Percentiles rank a stretch among this genome's conserved stretches.
Conservation (phyloP, 2,113 vertebrate species). For the Picathartes gymnocephalus region DNA sequence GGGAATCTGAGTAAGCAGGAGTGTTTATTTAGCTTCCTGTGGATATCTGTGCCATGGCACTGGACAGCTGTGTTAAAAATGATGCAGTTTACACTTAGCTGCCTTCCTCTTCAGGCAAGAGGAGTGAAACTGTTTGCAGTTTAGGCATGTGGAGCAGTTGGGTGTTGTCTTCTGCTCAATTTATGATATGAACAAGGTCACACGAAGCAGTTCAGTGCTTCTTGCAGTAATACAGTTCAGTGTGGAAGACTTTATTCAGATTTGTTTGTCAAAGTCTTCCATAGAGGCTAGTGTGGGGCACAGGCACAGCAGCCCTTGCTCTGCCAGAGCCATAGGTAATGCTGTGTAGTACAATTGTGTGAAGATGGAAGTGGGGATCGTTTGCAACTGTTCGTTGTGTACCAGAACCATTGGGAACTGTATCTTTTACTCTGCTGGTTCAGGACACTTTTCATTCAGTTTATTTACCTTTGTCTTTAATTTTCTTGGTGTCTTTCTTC, state of each 20-base stretch:
- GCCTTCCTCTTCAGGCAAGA: neutral
- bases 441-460: constrained; percentile 54
- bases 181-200: neutral
- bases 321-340: neutral
- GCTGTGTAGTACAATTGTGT: neutral
- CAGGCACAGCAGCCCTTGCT: neutral
- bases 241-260: neutral
- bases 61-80: neutral
- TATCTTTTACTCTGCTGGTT: constrained; percentile 64
- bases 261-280: neutral
- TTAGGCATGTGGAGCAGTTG: neutral
- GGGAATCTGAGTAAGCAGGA: neutral
- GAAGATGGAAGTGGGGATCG: neutral
- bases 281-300: neutral
- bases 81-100: neutral
- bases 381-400: neutral
- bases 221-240: neutral
- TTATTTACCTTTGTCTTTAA: constrained; percentile 74
- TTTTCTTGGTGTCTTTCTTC: constrained; percentile 77
- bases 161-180: neutral
- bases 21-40: neutral
- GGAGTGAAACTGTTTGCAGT: neutral
- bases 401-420: neutral
- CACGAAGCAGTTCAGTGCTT: neutral
- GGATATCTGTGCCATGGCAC: neutral